Base-by-base conservation (phyloP, 2,113 vertebrate genomes). In the Megaptera novaeangliae region DNA sequence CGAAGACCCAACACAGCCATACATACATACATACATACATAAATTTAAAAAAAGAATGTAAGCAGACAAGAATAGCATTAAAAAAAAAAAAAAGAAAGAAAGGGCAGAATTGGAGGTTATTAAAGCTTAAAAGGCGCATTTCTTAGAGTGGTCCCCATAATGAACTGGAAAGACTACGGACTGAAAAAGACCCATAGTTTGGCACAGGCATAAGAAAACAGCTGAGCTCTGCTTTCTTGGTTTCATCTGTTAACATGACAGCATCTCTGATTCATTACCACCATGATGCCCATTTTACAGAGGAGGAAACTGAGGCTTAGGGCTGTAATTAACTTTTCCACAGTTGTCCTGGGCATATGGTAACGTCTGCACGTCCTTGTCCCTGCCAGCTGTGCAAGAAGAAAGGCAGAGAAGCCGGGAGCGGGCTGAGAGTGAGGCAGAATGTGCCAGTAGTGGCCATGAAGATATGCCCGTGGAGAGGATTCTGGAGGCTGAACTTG, bases 381-480 rank as follows among this genome's bases (percentile, higher is more conserved):
- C 39, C 90, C 2, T 84, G 91, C 23, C 97, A 99, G 99, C 99
- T 34, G 99, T 99, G 85, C 99, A 99, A 96, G 99, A 99, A 81
- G 99, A 99, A 98, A 98, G 99, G 89, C 99, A 99, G 98, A 99
- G 99, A 86, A 99, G 99, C 97, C 99, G 99, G 93, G 99, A 99
- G 97, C 98, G 99, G 68, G 99, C 99, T 0, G 99, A 99, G 95
- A 99, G 97, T 0, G 99, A 99, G 93, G 99, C 99, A 0, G 99
- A 99, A 86, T 99, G 99, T 6, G 99, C 99, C 0, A 99, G 98
- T 88, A 97, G 95, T 0, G 99, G 99, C 97, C 99, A 99, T 0
- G 99, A 99, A 91, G 99, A 99, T 59, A 99, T 99, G 99, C 99
- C 99, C 0, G 99, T 99, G 98, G 99, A 99, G 97, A 99, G 99